A percentile compares a stretch with the other conserved stretches of the same genome.
Evolutionary conservation across 92 coral and sea anemone genomes (phyloP).

Genomic region (Scolanthus callimorphus): DNA sequence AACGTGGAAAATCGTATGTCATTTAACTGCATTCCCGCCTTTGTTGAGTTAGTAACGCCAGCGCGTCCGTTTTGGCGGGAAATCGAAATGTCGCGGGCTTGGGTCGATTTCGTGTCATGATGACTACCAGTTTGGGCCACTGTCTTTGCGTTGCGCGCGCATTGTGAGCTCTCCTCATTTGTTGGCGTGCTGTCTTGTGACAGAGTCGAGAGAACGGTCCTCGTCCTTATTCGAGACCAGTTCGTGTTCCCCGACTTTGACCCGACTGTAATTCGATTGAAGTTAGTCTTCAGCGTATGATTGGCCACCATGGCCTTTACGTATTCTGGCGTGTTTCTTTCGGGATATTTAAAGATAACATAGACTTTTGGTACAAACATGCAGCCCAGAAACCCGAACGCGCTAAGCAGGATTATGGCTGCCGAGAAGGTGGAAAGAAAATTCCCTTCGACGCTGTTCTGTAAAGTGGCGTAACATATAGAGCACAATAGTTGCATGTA

Average conservation of each 20-base stretch:
- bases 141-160: neutral
- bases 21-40: neutral
- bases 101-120: neutral
- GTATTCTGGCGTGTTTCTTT: constrained; percentile 66
- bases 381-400: constrained; percentile 60
- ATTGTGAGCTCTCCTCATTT: neutral
- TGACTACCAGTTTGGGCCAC: neutral
- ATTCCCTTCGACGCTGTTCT: constrained; percentile 36
- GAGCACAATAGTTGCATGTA: constrained; percentile 56
- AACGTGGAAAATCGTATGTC: too few relatives aligned
- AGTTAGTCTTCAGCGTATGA: constrained; percentile 34
- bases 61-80: neutral
- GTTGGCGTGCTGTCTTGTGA: neutral
- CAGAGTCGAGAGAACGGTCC: neutral
- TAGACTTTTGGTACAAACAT: constrained; percentile 65
- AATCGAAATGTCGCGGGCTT: neutral
- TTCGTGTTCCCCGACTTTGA: too few relatives aligned
- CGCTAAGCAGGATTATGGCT: constrained; percentile 33
- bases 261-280: constrained; percentile 7
- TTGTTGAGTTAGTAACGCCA: neutral
- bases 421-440: constrained; percentile 24
- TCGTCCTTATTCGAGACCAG: too few relatives aligned
- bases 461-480: constrained; percentile 36
- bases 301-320: constrained; percentile 61
- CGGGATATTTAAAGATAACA: constrained; percentile 56